Evolutionary conservation across 2,888 invertebrate species (phyloP), one percentile per base, ranked within the genome.

Genomic region (Parnassius apollo): DNA sequence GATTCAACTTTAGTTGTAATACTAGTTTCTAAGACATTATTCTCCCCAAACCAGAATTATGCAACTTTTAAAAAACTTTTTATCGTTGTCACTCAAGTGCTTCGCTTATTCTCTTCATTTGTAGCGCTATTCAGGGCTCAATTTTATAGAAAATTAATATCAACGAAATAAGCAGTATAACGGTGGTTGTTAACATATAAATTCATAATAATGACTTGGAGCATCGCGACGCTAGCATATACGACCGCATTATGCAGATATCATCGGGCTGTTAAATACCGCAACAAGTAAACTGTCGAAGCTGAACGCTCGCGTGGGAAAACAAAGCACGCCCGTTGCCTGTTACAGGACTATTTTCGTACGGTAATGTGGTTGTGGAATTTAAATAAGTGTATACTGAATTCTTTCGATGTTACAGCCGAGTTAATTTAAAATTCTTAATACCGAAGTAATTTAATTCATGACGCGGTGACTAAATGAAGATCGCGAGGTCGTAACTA

Each of bases 241-340:
- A 83, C 80, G 85, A 81, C 83, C 86, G 83, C 88, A 87, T 86
- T 89, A 88, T 88, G 88, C 81, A 84, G 88, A 90, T 90, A 83
- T 75, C 81, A 83, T 84, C 83, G 78, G 78, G 70, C 75, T 81
- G 82, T 82, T 85, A 82, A 87, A 89, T 82, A 82, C 86, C 85
- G 89, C 90, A 90, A 90, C 90, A 90, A 90, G 90, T 90, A 82
- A 82, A 82, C 83, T 79, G 80, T 71, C 78, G 75, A 76, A 80
- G 73, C 73, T 70, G 76, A 77, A 75, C 79, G 76, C 69, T 70
- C 68, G 69, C 62, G 66, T 62, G 62, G 65, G 65, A 64, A 59
- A 59, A 60, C 64, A 52, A 59, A 56, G 62, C 61, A 54, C 51
- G 52, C 52, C 48, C 45, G n/a, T 56, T 42, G 56, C 59, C 56